phyloP scores from a whole-genome alignment of 2,888 invertebrate genomes.

The Platycheirus albimanus region DNA sequence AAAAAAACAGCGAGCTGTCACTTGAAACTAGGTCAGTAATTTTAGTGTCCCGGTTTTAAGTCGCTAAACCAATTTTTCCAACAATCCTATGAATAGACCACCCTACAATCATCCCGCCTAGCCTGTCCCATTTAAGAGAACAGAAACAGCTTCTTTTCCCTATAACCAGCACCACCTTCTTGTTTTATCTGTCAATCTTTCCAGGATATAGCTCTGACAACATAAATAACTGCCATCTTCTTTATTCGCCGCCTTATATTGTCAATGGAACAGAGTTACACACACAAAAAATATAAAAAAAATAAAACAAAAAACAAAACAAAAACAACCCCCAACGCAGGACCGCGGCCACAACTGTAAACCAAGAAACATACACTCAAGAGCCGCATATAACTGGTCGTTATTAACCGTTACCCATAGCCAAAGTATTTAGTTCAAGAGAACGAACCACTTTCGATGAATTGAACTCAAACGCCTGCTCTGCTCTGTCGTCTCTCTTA shows the following conservation, averaged over 20 bases:
- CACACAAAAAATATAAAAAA: no score
- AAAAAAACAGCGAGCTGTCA: no score
- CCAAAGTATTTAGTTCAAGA: slow-evolving; percentile 66
- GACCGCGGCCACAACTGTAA: slow-evolving; percentile 61
- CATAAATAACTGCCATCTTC: slow-evolving; percentile 37
- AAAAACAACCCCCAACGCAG: slow-evolving; percentile 43
- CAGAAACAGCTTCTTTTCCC: neutral
- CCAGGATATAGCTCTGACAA: neutral
- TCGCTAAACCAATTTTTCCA: no score
- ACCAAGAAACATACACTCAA: slow-evolving; percentile 72
- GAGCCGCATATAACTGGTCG: slow-evolving; percentile 73
- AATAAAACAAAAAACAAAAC: slow-evolving; percentile 12
- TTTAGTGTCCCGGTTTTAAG: no score
- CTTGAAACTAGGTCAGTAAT: no score
- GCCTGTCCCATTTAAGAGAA: neutral
- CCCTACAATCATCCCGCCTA: no score
- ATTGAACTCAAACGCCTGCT: slow-evolving; percentile 53
- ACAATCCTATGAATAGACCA: no score
- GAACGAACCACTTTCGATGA: slow-evolving; percentile 71
- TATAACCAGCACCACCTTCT: neutral
- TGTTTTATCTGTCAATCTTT: slow-evolving; percentile 10
- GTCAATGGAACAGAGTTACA: slow-evolving; percentile 44
- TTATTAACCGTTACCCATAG: slow-evolving; percentile 68
- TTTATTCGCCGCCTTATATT: slow-evolving; percentile 31
- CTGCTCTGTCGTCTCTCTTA: slow-evolving; percentile 71